Evolutionary conservation across 2,797 vertebrate species (phyloP), one percentile per base, ranked within the genome.

Genomic region (Poecilia gillii): DNA sequence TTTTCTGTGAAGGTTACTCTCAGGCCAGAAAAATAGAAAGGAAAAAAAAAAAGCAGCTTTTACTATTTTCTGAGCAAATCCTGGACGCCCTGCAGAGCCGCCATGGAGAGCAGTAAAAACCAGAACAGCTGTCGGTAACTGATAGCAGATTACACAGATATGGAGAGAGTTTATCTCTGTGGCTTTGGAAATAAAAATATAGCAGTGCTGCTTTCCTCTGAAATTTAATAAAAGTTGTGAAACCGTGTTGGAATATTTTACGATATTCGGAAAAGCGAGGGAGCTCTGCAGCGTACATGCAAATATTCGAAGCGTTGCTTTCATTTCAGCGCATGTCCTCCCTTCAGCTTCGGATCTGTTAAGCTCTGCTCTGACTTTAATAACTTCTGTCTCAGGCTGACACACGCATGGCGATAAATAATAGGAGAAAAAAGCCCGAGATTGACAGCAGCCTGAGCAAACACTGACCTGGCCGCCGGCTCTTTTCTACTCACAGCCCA

Each of bases 401-500:
- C 25, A 72, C 33, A 41, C 59, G 70, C 45, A 62, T 49, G 78
- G 8, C 31, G 53, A 76, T 49, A 39, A 74, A 77, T 79, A 74
- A 78, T 57, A 83, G 72, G 87, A 77, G 62, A 66, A 87, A 78
- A 74, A 85, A 82, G 84, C 25, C 55, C 55, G 39, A 76, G 72
- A 78, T 73, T 88, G 89, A 87, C 89, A 81, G 72, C 80, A 80
- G 83, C 78, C 73, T 53, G 88, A 87, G 84, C 28, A 75, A 88
- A 77, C 55, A 8, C 86, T 87, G 90, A 92, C 92, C 90, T 92
- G 85, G 87, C 87, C 47, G 43, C 81, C 0, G 83, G 84, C 86
- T 87, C 80, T 82, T 82, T 82, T 85, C 84, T 81, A 75, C 91
- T 81, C 57, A 6, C 72, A 87, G 84, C 82, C 82, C 66, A 80